Conservation (phyloP, 1,140 invertebrate genomes). For the Hyles vespertilio region DNA sequence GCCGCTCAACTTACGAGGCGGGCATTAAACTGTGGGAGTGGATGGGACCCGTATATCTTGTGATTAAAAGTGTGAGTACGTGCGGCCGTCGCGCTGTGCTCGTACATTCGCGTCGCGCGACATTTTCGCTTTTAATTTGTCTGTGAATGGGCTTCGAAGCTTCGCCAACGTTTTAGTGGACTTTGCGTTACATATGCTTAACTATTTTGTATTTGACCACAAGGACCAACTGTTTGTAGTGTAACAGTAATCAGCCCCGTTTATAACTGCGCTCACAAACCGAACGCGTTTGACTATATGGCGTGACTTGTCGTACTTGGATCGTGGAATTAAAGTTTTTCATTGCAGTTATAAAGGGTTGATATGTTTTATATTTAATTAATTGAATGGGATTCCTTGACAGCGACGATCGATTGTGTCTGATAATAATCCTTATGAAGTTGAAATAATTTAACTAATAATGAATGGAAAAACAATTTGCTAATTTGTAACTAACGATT, state of each 20-base stretch:
- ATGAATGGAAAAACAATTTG: too few species aligned
- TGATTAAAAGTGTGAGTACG: conserved; percentile 10
- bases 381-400: not conserved
- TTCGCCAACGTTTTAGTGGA: conserved; percentile 25
- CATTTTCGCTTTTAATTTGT: conserved; percentile 5
- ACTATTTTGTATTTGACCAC: conserved; percentile 45
- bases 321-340: not conserved
- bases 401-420: too few species aligned
- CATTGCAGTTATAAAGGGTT: conserved; percentile 20
- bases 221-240: conserved; percentile 60
- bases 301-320: conserved; percentile 6
- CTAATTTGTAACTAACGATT: too few species aligned
- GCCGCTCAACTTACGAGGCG: conserved; percentile 18
- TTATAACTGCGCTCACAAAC: conserved; percentile 29
- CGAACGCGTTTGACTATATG: not conserved
- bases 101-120: not conserved
- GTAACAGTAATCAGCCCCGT: conserved; percentile 40
- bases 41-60: conserved; percentile 24
- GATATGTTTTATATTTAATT: conserved; percentile 32
- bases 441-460: too few species aligned
- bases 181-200: conserved; percentile 29
- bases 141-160: conserved; percentile 28
- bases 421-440: too few species aligned
- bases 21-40: conserved; percentile 20
- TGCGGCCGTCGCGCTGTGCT: not conserved